Evolutionary conservation across 2,888 invertebrate genomes (phyloP).

Genomic region (Nebria brevicollis): DNA sequence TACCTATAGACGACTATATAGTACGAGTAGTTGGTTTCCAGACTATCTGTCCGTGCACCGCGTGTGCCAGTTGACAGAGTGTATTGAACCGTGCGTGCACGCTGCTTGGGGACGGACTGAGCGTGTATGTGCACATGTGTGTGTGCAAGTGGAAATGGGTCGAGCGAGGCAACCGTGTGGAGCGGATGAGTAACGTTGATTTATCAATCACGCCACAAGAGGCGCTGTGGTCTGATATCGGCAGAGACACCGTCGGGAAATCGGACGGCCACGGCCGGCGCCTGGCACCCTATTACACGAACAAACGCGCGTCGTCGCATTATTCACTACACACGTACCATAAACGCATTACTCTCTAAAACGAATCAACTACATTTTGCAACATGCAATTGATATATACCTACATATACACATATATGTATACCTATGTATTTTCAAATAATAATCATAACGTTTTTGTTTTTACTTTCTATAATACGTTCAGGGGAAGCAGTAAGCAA

Average conservation of each 20-base stretch:
- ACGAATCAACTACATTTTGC: too few relatives aligned
- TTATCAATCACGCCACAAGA: constrained; percentile 36
- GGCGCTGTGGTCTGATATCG: neutral
- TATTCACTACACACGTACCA: neutral
- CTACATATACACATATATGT: too few relatives aligned
- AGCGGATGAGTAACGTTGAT: constrained; percentile 22
- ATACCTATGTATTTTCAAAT: too few relatives aligned
- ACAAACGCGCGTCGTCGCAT: constrained; percentile 16
- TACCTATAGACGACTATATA: neutral
- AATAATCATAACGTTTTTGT: too few relatives aligned
- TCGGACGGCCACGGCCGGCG: constrained; percentile 17
- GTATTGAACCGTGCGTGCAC: constrained; percentile 32
- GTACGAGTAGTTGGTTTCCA: neutral
- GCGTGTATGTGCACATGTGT: neutral
- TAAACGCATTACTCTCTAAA: too few relatives aligned
- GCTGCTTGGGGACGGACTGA: neutral
- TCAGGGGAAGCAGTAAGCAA: neutral
- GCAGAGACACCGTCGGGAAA: constrained; percentile 6
- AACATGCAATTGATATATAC: too few relatives aligned
- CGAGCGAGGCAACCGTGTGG: neutral
- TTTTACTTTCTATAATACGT: too few relatives aligned
- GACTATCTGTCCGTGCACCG: neutral
- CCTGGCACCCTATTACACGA: constrained; percentile 17
- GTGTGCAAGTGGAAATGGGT: constrained; percentile 20
- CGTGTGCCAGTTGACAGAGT: constrained; percentile 11